These are phyloP conservation scores for Falco columbarius DNA, from an alignment of 2,797 vertebrate species.

Conservation along the genomic window DNA sequence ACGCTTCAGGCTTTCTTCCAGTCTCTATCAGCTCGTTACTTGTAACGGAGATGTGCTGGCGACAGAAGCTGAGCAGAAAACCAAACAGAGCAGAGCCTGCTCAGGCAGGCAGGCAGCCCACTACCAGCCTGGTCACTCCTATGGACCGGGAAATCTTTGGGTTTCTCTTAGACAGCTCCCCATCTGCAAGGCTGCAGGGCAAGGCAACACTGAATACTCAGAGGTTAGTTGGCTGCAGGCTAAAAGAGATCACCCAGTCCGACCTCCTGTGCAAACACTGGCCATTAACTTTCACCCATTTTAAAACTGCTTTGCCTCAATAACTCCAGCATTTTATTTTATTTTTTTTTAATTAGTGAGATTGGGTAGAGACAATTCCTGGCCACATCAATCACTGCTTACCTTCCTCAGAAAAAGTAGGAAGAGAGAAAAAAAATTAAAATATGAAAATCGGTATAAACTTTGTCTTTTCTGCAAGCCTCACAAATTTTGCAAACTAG, in stretches of 20 bases:
- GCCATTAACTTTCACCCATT: constrained; percentile 3
- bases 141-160: neutral
- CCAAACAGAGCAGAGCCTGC: neutral
- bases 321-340: neutral
- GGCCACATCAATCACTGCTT: neutral
- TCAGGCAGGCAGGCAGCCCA: neutral
- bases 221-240: neutral
- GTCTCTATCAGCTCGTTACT: neutral
- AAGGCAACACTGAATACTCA: neutral
- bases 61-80: neutral
- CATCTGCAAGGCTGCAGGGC: neutral
- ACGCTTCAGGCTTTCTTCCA: neutral
- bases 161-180: neutral
- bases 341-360: neutral
- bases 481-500: neutral
- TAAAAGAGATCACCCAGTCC: neutral
- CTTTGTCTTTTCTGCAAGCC: neutral
- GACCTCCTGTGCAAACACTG: neutral
- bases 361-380: neutral
- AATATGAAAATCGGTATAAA: neutral
- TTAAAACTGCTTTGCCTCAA: neutral
- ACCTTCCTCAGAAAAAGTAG: neutral
- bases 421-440: no score
- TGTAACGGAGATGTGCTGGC: accelerated
- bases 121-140: neutral